These are phyloP conservation scores for Ptychobarbus kaznakovi DNA, from an alignment of 2,797 vertebrate genomes.

Conservation along the genomic window DNA sequence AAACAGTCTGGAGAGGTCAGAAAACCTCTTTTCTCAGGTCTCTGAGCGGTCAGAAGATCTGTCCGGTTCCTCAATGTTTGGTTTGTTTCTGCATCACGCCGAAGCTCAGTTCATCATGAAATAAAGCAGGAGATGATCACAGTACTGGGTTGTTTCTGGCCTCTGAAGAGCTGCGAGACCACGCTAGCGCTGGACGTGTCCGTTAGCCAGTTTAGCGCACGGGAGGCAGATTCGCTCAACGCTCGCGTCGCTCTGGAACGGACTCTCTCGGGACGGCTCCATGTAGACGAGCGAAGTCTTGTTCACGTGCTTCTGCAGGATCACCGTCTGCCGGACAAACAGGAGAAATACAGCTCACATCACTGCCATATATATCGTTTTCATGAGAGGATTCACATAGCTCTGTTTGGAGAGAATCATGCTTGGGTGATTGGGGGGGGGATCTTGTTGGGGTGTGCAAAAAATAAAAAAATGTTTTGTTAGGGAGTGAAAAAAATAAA, in stretches of 20 bases:
- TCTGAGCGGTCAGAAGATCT: background rate
- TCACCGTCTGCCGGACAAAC: conserved; percentile 74
- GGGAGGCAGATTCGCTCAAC: conserved; percentile 80
- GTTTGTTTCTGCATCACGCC: conserved; percentile 24
- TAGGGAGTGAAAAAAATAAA: too few species aligned
- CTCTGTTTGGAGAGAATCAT: background rate
- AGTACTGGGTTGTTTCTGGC: conserved; percentile 26
- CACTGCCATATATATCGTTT: background rate
- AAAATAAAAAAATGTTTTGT: background rate
- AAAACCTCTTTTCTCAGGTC: background rate
- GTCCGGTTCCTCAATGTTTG: background rate
- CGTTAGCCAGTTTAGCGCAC: conserved; percentile 77
- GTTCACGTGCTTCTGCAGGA: conserved; percentile 84
- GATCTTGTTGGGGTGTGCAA: background rate
- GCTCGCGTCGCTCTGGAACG: conserved; percentile 71
- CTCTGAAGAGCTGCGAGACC: background rate
- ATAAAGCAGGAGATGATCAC: background rate
- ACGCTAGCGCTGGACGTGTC: conserved; percentile 71
- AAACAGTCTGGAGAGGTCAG: conserved; percentile 2
- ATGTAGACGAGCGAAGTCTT: conserved; percentile 82
- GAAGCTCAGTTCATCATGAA: conserved; percentile 23
- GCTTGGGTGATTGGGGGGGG: background rate
- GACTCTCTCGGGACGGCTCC: conserved; percentile 83
- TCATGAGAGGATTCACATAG: background rate
- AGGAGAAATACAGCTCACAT: background rate